Evolutionary conservation across 2,888 invertebrate species (phyloP).

Genomic region (Lasioglossum oenotherae): DNA sequence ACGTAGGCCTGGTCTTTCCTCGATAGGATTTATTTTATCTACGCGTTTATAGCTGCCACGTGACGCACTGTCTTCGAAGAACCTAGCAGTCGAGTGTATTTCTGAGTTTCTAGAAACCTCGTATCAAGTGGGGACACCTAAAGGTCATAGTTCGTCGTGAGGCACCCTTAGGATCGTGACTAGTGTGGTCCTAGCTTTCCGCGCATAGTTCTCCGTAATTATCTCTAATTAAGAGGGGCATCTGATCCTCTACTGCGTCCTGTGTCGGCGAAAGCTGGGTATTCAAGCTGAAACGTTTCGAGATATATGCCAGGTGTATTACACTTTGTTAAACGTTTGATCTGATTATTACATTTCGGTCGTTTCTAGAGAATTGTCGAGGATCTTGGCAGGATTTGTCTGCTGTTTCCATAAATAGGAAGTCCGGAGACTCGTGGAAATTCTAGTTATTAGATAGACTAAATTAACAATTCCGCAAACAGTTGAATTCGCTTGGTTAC

Average conservation of each 20-base stretch:
- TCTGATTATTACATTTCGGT: conserved; percentile 32
- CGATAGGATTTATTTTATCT: background rate
- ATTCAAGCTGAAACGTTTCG: background rate
- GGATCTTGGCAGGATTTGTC: background rate
- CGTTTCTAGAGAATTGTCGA: background rate
- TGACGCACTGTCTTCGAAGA: conserved; percentile 28
- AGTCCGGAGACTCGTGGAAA: background rate
- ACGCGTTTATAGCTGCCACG: conserved; percentile 3
- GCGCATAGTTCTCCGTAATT: conserved; percentile 47
- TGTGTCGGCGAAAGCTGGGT: conserved; percentile 2
- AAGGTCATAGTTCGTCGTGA: conserved; percentile 58
- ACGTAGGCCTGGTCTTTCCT: background rate
- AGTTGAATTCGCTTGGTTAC: too few relatives aligned
- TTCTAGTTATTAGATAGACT: background rate
- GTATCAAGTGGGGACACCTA: conserved; percentile 22
- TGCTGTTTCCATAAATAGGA: background rate
- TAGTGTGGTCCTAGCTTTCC: conserved; percentile 24
- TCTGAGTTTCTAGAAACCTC: conserved; percentile 29
- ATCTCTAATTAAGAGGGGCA: conserved; percentile 57
- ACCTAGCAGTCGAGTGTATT: conserved; percentile 20
- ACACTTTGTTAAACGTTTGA: background rate
- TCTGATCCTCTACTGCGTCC: conserved; percentile 1
- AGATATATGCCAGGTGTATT: background rate
- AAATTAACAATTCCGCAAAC: too few relatives aligned
- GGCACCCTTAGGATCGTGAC: conserved; percentile 20